Evolutionary conservation across 2,797 vertebrate species (phyloP), one percentile per base, ranked within the genome.

Genomic region (Forpus xanthops): DNA sequence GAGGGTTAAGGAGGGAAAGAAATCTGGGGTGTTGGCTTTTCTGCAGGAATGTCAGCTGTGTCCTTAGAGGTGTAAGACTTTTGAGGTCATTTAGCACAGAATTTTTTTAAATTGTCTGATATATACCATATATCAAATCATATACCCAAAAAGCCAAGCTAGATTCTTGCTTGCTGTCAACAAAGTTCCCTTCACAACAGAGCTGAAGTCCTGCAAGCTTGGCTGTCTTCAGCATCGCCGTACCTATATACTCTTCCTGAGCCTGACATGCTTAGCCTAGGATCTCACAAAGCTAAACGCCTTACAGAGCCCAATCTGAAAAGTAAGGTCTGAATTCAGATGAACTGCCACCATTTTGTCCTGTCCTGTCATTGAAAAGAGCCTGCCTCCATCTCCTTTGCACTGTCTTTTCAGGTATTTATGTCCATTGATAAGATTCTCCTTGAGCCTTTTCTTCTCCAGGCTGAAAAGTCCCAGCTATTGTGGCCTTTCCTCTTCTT

Each of bases 211-310:
- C 66, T 74, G 44, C 23, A 53, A 12, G 35, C 19, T 92, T 8
- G 2, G 4, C 37, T 50, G 37, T 18, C 19, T 25, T 68, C 23
- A 28, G n/a, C 1, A 0, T 73, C 24, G 17, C 1, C 1, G 5
- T 27, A 39, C 15, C 10, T 56, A 6, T 52, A 28, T 19, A 15
- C 12, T 65, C 37, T 33, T 72, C 35, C 41, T 65, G 35, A 89
- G 3, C 21, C 27, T 76, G 35, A 49, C 3, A 1, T 23, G 11
- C 37, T 41, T 11, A 78, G 11, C 31, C 45, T 49, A 41, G 14
- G 30, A 50, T 50, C 4, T 27, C 31, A 8, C 20, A 58, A 23
- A 76, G 27, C 10, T 8, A 44, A 64, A 55, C 5, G 31, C 8
- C 20, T 65, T 39, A 42, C 24, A 61, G 27, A 80, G 31, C 13